Evolutionary conservation across 2,113 vertebrate genomes (phyloP).

Genomic region (Saiga tatarica): DNA sequence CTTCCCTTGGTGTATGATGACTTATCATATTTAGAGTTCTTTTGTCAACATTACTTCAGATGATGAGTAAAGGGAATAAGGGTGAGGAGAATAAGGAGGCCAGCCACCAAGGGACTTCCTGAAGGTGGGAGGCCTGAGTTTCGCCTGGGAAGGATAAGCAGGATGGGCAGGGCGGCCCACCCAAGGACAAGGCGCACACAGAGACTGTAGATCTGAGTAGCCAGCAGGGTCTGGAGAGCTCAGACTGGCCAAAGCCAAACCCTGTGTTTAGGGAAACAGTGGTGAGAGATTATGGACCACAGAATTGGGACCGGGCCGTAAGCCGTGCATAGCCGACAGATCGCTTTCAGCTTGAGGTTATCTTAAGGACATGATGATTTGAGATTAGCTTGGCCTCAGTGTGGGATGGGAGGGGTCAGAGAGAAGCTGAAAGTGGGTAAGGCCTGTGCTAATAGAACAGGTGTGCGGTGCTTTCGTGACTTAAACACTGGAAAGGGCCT

Average conservation of each 20-base stretch:
- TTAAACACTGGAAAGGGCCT: background rate
- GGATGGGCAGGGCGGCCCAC: background rate
- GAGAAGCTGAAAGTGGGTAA: background rate
- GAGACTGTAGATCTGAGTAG: background rate
- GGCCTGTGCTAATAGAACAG: background rate
- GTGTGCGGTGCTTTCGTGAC: background rate
- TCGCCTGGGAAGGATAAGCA: background rate
- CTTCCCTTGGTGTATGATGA: background rate
- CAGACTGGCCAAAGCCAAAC: background rate
- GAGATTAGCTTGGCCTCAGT: background rate
- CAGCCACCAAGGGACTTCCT: background rate
- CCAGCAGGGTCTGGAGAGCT: background rate
- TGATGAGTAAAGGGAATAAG: background rate
- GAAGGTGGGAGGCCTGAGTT: background rate
- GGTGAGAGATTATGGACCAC: slow-evolving; percentile 33
- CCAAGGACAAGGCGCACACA: background rate
- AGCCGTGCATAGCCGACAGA: background rate
- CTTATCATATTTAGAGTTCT: background rate
- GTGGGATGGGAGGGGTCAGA: background rate
- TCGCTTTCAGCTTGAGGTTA: background rate
- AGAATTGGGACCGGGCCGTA: background rate
- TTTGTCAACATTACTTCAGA: background rate
- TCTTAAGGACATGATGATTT: background rate
- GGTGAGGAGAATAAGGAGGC: background rate
- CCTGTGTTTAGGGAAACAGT: slow-evolving; percentile 9